Evolutionary conservation across 2,113 vertebrate species (phyloP), one percentile per base, ranked within the genome.

Genomic region (Thunnus maccoyii): DNA sequence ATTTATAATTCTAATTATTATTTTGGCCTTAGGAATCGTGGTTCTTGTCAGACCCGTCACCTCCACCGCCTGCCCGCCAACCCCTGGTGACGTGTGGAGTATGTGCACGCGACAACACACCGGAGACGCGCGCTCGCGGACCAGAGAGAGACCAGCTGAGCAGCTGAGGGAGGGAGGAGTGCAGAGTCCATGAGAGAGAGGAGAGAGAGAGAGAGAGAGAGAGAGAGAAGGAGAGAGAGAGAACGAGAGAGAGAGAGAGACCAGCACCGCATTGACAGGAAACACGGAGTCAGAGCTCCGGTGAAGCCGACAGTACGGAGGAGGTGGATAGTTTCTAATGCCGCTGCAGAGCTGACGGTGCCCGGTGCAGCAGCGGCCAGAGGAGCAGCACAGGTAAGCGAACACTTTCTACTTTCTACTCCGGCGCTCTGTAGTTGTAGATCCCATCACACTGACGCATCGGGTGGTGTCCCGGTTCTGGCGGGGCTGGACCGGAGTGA

Each of bases 331-430:
- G 44, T 41, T 20, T 25, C 41, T 51, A 54, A 88, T 86, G 91
- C 62, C 41, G 72, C 51, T 64, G 74, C 80, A 72, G 74, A 89
- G 87, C 78, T 85, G 82, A 83, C 78, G 76, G 83, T 62, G 41
- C 32, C 76, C 54, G 83, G 72, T 52, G 80, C 78, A 56, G 82
- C 80, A 44, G 65, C 75, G 68, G 36, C 44, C 20, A 65, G 65
- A 32, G 66, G 62, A 78, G 5, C 70, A 11, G 76, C 63, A 27
- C 87, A 86, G 90, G 92, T 93, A 89, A 90, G 83, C 32, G 20
- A 36, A 71, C 48, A 25, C 65, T 60, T 57, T 46, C 14, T 60
- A 13, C 66, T 80, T 54, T 84, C 5, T 12, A 0, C 65, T 4
- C 2, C 32, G 68, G n/a, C 18, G 61, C 30, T 47, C 15, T 36